Base-by-base conservation (phyloP, 2,888 invertebrate species). In the Scaptomyza caliginosa region DNA sequence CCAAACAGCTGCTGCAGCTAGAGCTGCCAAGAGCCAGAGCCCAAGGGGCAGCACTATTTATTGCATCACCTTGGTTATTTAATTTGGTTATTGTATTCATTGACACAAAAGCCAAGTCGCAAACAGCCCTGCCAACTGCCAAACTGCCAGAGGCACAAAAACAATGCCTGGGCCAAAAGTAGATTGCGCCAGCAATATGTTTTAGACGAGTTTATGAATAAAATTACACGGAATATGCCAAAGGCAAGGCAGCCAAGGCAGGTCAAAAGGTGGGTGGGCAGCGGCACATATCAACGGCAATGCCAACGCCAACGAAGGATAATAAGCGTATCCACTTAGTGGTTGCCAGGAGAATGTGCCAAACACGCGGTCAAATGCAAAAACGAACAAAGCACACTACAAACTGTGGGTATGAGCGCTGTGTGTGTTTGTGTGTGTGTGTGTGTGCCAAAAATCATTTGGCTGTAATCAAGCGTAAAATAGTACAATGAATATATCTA, bases 31-130 rank as follows among this genome's bases (percentile, higher is more conserved):
- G 48, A 42, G 57, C 40, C 46, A 24, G 63, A 17, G 45, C 38
- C 46, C 55, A 39, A 23, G 32, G 30, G 54, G 56, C 60, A 72
- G 77, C 74, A 46, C 45, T 78, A 86, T 89, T n/a, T n/a, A n/a
- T n/a, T n/a, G n/a, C 73, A 86, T 89, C 74, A 73, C 88, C 86
- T 86, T 85, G 88, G 87, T 77, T 87, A 87, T 87, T 88, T 88
- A 88, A 89, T 88, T 88, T 90, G 82, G 90, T 89, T 90, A 90
- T 90, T 90, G 90, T 90, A 90, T 90, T 90, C 90, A 90, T 90
- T 90, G 89, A 82, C 79, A 86, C 89, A 89, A 89, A 84, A 86
- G 83, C 86, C 74, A 70, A 46, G 30, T 32, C 46, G 10, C 50
- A 52, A 59, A 57, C 57, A 57, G 42, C 72, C 77, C 77, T 80